Conservation (phyloP, 2,888 invertebrate genomes). For the Micoletzkya japonica region DNA sequence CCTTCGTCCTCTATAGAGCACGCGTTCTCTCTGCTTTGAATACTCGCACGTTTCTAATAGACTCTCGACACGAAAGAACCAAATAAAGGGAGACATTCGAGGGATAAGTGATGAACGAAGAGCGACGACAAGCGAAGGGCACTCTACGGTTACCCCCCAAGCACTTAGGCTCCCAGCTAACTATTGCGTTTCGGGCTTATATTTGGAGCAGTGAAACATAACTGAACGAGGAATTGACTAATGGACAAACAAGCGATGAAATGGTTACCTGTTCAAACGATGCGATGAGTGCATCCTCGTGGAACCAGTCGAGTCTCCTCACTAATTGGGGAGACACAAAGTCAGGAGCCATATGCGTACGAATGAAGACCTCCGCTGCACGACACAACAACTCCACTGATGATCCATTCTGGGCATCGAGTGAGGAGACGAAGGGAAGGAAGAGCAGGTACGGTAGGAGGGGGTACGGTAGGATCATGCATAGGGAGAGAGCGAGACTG, state of each 20-base stretch:
- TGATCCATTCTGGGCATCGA: conserved; percentile 37
- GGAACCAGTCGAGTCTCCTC: conserved; percentile 60
- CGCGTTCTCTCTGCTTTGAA: too few species aligned
- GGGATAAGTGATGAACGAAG: too few species aligned
- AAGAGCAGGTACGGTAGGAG: conserved; percentile 7
- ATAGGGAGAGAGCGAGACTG: conserved; percentile 7
- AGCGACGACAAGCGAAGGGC: too few species aligned
- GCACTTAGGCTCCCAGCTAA: too few species aligned
- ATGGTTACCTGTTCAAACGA: conserved; percentile 51
- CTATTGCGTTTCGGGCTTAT: too few species aligned
- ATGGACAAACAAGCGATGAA: background rate
- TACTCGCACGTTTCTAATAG: too few species aligned
- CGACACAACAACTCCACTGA: conserved; percentile 48
- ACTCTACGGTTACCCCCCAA: too few species aligned
- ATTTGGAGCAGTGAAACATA: too few species aligned
- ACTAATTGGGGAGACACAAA: conserved; percentile 61
- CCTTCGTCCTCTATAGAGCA: too few species aligned
- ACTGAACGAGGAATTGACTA: background rate
- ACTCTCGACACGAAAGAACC: too few species aligned
- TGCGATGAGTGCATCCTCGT: conserved; percentile 57
- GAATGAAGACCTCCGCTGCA: conserved; percentile 54
- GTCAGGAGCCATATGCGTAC: conserved; percentile 63
- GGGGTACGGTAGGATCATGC: conserved; percentile 4
- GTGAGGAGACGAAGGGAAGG: background rate
- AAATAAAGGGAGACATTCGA: too few species aligned